These are phyloP conservation scores for human (Homo sapiens) DNA, from an alignment of 2,113 vertebrate genomes.

Conservation along the genomic window GRCh38 chr5:176941001-176941500, in stretches of 20 bases:
- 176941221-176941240: constrained; percentile 17
- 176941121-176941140: constrained; percentile 15
- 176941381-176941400: neutral
- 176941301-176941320: constrained; percentile 40
- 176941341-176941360: neutral
- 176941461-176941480: constrained; percentile 40
- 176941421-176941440: neutral
- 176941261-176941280: constrained; percentile 33
- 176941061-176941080: neutral
- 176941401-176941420: constrained; percentile 49
- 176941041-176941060: neutral
- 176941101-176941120: constrained; percentile 14
- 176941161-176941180: constrained; percentile 30
- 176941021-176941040: neutral
- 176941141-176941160: neutral
- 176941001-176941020: neutral
- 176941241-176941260: constrained; percentile 5
- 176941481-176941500: constrained; percentile 13
- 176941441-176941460: neutral
- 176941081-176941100: neutral
- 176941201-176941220: neutral
- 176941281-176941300: neutral
- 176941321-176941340: constrained; percentile 13
- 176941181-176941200: constrained; percentile 47
- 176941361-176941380: neutral